Evolutionary conservation across 1,140 invertebrate genomes (phyloP), one percentile per base, ranked within the genome.

Genomic region (Aricia agestis): DNA sequence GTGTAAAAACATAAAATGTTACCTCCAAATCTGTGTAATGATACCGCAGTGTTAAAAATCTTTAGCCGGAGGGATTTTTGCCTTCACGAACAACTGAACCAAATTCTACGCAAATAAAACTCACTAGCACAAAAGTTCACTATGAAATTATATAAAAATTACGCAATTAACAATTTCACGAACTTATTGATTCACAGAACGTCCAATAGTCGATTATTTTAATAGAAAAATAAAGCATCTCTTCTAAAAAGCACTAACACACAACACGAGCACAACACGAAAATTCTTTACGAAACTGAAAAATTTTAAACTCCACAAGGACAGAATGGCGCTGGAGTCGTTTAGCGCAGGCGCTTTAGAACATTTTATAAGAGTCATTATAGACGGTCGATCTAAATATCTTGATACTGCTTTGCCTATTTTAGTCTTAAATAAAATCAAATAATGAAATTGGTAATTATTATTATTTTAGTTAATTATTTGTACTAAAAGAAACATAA

Each of bases 241-340:
- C 87, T 72, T 15, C 70, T 80, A 77, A 69, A 72, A 78, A 79
- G 71, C 72, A 82, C 74, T 74, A 70, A 74, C 74, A 81, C 78
- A 80, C 80, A 61, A 82, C 81, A 85, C 89, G 82, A 77, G 82
- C 82, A 74, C 81, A 74, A 71, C 75, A 69, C 75, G 78, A 84
- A 85, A 85, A 87, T 82, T 82, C 83, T 82, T 82, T 84, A 84
- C 71, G 83, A 87, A 91, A 91, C 89, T 91, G 83, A 85, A 83
- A 79, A 83, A 79, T 75, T 67, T 66, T 79, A 71, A 79, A 71
- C 18, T 59, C 68, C 63, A 32, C 36, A 31, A 77, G 67, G 72
- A 72, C 57, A 78, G 81, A 81, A 69, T 42, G 80, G 82, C 83
- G 86, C 83, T 77, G 81, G 79, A 72, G 63, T 78, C 76, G 74